Conservation (phyloP, 2,888 invertebrate genomes). For the Catotricha subobsoleta region DNA sequence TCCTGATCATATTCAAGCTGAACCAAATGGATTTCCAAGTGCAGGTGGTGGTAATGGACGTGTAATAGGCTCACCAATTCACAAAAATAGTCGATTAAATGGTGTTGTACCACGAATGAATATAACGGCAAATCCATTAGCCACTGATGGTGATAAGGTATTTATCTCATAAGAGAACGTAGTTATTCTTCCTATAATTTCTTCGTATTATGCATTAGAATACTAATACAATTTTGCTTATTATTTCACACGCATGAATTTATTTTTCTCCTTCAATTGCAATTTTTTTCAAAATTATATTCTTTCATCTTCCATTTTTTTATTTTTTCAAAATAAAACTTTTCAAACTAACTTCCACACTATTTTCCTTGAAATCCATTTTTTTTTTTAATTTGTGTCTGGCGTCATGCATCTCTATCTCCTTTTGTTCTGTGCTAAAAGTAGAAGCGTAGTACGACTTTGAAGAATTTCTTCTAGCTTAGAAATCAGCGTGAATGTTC, state of each 20-base stretch:
- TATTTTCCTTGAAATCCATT: too few relatives aligned
- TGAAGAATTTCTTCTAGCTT: slow-evolving; percentile 18
- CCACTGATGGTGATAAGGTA: slow-evolving; percentile 19
- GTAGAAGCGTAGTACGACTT: slow-evolving; percentile 15
- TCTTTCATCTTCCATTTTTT: too few relatives aligned
- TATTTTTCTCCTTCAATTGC: too few relatives aligned
- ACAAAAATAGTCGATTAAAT: slow-evolving; percentile 22
- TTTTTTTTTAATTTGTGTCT: too few relatives aligned
- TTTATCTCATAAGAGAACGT: background rate
- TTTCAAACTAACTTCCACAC: too few relatives aligned
- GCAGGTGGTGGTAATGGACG: slow-evolving; percentile 6
- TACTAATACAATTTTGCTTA: too few relatives aligned
- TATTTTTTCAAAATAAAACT: too few relatives aligned
- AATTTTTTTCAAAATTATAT: too few relatives aligned
- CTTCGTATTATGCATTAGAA: too few relatives aligned
- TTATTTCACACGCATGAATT: too few relatives aligned
- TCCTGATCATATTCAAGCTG: slow-evolving; percentile 28
- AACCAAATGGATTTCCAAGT: slow-evolving; percentile 22
- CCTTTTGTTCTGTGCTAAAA: slow-evolving; percentile 9
- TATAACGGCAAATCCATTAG: slow-evolving; percentile 28
- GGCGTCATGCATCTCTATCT: too few relatives aligned
- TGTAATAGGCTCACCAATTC: slow-evolving; percentile 14
- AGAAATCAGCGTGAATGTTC: slow-evolving; percentile 26
- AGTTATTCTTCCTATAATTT: too few relatives aligned
- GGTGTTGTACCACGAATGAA: slow-evolving; percentile 28